These are phyloP conservation scores for Dryas iulia DNA, from an alignment of 1,140 invertebrate genomes.

Conservation along the genomic window DNA sequence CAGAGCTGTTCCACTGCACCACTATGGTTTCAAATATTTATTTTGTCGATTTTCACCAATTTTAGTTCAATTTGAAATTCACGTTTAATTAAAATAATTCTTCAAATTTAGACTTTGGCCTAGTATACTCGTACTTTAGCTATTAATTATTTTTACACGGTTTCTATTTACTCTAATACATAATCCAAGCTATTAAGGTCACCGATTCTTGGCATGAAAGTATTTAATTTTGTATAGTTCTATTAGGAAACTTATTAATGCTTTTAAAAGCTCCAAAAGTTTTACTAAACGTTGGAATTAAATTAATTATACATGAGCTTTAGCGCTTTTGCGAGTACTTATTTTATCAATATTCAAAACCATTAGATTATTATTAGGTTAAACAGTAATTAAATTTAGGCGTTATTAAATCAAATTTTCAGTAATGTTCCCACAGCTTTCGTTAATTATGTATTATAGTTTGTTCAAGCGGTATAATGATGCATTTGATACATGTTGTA, in stretches of 20 bases:
- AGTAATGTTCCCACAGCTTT: not conserved
- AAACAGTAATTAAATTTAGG: not conserved
- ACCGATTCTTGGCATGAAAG: not conserved
- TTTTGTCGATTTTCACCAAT: too few species aligned
- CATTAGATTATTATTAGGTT: not conserved
- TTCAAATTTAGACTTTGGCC: too few species aligned
- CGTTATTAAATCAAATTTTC: not conserved
- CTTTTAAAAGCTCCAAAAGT: not conserved
- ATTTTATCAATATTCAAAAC: not conserved
- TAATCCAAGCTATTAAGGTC: not conserved
- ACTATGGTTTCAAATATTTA: too few species aligned
- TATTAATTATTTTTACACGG: too few species aligned
- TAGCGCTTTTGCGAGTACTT: not conserved
- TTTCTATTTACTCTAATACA: not conserved
- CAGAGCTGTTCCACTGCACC: too few species aligned
- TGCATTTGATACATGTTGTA: not conserved
- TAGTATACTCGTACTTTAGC: too few species aligned
- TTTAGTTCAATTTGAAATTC: too few species aligned
- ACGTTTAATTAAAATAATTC: too few species aligned
- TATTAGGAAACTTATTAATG: not conserved
- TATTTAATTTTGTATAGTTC: not conserved
- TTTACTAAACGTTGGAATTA: not conserved
- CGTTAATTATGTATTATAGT: not conserved
- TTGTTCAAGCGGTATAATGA: not conserved
- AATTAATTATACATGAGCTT: constrained; percentile 2